Evolutionary conservation across 2,888 invertebrate genomes (phyloP).

Genomic region (Sthenelais limicola): DNA sequence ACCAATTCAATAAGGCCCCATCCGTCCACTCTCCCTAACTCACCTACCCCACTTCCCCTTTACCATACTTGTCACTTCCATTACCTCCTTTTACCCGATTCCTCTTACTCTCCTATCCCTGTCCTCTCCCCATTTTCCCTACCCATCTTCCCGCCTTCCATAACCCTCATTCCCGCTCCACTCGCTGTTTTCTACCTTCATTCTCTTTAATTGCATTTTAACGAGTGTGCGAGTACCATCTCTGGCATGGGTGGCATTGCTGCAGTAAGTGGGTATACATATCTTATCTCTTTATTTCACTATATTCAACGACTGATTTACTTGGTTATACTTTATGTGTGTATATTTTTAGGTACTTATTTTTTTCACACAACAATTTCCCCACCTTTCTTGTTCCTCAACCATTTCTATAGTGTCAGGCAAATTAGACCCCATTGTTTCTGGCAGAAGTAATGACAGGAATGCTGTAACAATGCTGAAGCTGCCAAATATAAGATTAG

Average conservation of each 20-base stretch:
- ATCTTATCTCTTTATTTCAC: background rate
- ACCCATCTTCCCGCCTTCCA: background rate
- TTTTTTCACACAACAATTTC: background rate
- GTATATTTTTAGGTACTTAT: too few species aligned
- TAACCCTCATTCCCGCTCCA: background rate
- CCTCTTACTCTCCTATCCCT: background rate
- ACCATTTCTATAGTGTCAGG: conserved; percentile 13
- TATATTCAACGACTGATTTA: background rate
- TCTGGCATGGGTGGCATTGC: background rate
- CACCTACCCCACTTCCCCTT: background rate
- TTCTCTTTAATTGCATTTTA: background rate
- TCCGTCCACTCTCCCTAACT: background rate
- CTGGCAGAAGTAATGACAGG: background rate
- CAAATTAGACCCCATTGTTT: conserved; percentile 19
- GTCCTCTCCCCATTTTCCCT: background rate
- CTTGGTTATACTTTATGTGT: too few species aligned
- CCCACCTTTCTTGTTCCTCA: background rate
- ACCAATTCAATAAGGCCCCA: background rate
- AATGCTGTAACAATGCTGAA: conserved; percentile 1
- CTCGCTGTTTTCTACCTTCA: background rate
- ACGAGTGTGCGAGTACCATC: background rate
- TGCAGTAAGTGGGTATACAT: background rate
- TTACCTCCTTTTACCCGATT: background rate
- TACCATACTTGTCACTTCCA: background rate
- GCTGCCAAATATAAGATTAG: conserved; percentile 14